Conservation (phyloP, 1,140 invertebrate species). For the Prorops nasuta region DNA sequence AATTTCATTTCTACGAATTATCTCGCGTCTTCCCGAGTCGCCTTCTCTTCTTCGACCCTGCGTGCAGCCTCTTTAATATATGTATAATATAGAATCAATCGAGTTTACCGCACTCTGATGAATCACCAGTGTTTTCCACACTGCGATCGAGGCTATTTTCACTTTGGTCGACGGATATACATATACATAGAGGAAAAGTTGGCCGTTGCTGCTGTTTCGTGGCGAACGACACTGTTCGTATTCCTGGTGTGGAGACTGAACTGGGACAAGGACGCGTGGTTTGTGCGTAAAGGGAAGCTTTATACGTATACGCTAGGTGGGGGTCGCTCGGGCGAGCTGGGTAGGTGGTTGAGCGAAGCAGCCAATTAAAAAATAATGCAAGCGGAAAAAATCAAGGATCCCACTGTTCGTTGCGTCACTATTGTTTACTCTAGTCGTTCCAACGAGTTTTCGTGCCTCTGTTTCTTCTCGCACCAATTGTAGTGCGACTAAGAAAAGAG, state of each 20-base stretch:
- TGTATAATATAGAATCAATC: no score
- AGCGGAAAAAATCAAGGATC: no score
- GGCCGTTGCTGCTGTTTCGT: background rate
- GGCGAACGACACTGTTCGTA: slow-evolving; percentile 23
- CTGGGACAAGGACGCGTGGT: slow-evolving; percentile 46
- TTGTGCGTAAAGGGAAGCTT: slow-evolving; percentile 26
- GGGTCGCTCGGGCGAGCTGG: no score
- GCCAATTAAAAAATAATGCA: no score
- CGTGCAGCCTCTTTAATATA: background rate
- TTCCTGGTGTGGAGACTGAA: slow-evolving; percentile 33
- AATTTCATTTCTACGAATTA: background rate
- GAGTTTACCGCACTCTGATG: background rate
- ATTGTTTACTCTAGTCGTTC: slow-evolving; percentile 39
- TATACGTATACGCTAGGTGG: no score
- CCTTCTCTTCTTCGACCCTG: background rate
- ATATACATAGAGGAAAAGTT: background rate
- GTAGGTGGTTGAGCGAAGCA: no score
- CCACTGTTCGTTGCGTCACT: slow-evolving; percentile 44
- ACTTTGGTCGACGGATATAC: background rate
- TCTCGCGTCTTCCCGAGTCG: background rate
- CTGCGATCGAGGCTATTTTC: background rate
- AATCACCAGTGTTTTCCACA: no score
- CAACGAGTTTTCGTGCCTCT: no score
- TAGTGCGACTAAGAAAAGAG: no score
- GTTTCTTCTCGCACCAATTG: no score